Conservation (phyloP, 2,888 invertebrate species). For the Chrysomela aeneicollis region DNA sequence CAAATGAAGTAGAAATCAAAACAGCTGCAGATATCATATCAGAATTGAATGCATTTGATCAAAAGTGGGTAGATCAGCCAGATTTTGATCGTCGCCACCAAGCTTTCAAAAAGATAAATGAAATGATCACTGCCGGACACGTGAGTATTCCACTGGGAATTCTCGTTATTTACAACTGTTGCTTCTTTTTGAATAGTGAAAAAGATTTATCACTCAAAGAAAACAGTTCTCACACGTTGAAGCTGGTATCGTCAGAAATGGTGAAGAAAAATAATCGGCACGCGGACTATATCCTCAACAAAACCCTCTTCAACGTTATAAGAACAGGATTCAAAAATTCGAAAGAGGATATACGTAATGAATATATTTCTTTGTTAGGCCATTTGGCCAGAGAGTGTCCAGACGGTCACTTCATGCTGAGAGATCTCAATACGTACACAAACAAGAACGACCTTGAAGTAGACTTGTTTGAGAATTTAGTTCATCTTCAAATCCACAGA, state of each 20-base stretch:
- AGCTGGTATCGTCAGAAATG: constrained; percentile 72
- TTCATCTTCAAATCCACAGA: constrained; percentile 86
- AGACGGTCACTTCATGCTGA: constrained; percentile 73
- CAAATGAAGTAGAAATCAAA: constrained; percentile 55
- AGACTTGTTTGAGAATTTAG: constrained; percentile 94
- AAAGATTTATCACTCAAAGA: constrained; percentile 86
- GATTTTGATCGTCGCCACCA: constrained; percentile 85
- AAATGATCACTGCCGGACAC: constrained; percentile 61
- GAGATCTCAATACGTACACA: constrained; percentile 73
- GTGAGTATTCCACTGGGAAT: constrained; percentile 73
- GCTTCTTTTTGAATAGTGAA: constrained; percentile 77
- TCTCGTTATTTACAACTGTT: constrained; percentile 83
- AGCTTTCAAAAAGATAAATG: constrained; percentile 75
- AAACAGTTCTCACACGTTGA: constrained; percentile 77
- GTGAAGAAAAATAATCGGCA: constrained; percentile 66
- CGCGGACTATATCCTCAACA: constrained; percentile 74
- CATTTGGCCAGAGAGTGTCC: constrained; percentile 78
- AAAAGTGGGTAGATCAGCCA: constrained; percentile 91
- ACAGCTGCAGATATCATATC: constrained; percentile 66
- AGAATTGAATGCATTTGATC: constrained; percentile 88
- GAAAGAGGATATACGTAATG: constrained; percentile 77
- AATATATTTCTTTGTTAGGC: constrained; percentile 81
- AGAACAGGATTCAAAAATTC: constrained; percentile 75
- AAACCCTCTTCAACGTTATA: constrained; percentile 77
- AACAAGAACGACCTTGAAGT: constrained; percentile 81